These are phyloP conservation scores for Zeus faber DNA, from an alignment of 2,113 vertebrate genomes.

Conservation along the genomic window DNA sequence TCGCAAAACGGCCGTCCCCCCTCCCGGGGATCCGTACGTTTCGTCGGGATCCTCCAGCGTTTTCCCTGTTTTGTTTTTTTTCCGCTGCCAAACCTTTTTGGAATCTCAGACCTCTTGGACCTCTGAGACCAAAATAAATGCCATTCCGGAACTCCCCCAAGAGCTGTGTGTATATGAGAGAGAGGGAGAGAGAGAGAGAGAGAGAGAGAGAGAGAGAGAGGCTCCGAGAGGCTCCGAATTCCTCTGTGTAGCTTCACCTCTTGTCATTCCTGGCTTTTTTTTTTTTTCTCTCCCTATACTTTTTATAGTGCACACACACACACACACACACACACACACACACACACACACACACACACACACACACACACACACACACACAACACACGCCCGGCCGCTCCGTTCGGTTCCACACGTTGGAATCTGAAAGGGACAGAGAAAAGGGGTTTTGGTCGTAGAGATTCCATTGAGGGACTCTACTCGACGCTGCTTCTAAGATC, in stretches of 20 bases:
- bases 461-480: too few species aligned
- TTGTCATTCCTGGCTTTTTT: slow-evolving; percentile 51
- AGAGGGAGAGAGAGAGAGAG: slow-evolving; percentile 1
- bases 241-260: slow-evolving; percentile 50
- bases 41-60: too few species aligned
- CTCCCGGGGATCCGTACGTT: too few species aligned
- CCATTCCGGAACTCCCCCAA: slow-evolving; percentile 15
- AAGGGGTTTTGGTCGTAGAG: too few species aligned
- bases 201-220: slow-evolving; percentile 31
- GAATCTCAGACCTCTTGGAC: slow-evolving; percentile 1
- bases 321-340: not conserved
- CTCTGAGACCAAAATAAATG: slow-evolving; percentile 11
- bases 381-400: too few species aligned
- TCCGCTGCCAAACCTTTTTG: not conserved
- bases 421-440: too few species aligned
- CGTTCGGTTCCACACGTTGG: too few species aligned
- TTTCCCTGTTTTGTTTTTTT: not conserved
- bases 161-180: slow-evolving; percentile 2
- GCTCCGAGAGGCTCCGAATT: slow-evolving; percentile 23
- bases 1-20: too few species aligned
- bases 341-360: not conserved
- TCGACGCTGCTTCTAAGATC: not conserved
- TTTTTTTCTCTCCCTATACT: slow-evolving; percentile 36
- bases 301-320: slow-evolving; percentile 46
- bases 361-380: not conserved